Evolutionary conservation across 2,797 vertebrate genomes (phyloP).

Genomic region (Typhlichthys subterraneus): DNA sequence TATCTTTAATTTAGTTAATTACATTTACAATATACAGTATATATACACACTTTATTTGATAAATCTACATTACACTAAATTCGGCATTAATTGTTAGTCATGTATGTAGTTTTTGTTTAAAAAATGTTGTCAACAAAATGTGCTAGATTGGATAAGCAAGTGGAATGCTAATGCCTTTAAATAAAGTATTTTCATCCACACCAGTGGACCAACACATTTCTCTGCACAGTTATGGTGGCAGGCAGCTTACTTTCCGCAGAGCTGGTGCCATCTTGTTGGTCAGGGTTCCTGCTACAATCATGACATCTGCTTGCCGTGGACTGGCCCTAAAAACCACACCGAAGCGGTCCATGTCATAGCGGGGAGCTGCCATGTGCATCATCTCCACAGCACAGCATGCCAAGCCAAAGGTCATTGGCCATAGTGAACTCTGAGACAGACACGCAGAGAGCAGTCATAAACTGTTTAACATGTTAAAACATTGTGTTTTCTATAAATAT

Average conservation of each 20-base stretch:
- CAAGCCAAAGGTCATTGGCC: conserved; percentile 98
- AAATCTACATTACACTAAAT: no score
- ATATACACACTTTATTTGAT: no score
- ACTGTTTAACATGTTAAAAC: neutral
- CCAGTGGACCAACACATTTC: no score
- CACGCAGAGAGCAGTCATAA: neutral
- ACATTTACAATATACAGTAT: no score
- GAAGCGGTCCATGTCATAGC: conserved; percentile 97
- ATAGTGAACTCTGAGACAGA: conserved; percentile 87
- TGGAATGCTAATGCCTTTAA: no score
- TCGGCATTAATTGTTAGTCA: no score
- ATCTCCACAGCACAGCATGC: conserved; percentile 98
- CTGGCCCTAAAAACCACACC: conserved; percentile 96
- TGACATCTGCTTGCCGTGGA: conserved; percentile 93
- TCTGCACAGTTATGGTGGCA: neutral
- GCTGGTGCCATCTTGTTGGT: conserved; percentile 98
- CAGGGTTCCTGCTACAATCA: conserved; percentile 95
- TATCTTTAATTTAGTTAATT: no score
- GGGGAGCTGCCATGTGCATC: conserved; percentile 98
- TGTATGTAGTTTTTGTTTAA: no score
- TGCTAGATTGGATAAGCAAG: no score
- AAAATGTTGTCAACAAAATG: no score
- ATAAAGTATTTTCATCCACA: no score
- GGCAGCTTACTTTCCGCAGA: conserved; percentile 85
- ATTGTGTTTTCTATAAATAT: no score